A percentile compares a stretch with the other conserved stretches of the same genome.
phyloP scores from a whole-genome alignment of 1,140 invertebrate species.

The Macrosteles quadrilineatus region DNA sequence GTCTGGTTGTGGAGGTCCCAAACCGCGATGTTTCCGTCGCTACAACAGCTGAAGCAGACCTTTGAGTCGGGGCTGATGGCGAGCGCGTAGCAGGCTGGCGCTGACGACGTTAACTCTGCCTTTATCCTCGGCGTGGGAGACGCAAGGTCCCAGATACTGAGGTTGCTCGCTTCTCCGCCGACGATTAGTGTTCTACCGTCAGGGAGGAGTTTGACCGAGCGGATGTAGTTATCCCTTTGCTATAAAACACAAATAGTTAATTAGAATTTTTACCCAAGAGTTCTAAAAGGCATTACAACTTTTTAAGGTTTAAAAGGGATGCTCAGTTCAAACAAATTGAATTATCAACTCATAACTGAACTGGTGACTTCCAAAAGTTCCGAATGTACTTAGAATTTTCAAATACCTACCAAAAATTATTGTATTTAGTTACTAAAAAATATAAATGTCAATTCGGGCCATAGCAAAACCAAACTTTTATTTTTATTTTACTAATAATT shows the following conservation, averaged over 20 bases:
- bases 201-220: constrained; percentile 88
- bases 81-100: constrained; percentile 91
- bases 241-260: constrained; percentile 40
- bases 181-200: constrained; percentile 89
- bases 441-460: no score
- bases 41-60: constrained; percentile 95
- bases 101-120: constrained; percentile 93
- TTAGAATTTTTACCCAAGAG: no score
- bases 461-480: no score
- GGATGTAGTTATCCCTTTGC: constrained; percentile 87
- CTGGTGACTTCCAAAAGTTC: no score
- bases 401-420: no score
- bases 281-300: no score
- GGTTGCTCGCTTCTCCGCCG: constrained; percentile 86
- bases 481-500: no score
- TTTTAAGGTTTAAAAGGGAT: no score
- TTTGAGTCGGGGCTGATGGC: constrained; percentile 90
- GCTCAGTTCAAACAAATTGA: no score
- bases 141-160: constrained; percentile 90
- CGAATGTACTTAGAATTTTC: no score
- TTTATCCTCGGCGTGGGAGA: constrained; percentile 83
- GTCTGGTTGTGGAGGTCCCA: constrained; percentile 96
- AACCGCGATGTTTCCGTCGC: constrained; percentile 95
- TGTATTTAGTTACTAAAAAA: no score
- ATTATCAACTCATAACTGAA: no score